Conservation (phyloP, 2,113 vertebrate genomes). For the Sterrhoptilus dennistouni region DNA sequence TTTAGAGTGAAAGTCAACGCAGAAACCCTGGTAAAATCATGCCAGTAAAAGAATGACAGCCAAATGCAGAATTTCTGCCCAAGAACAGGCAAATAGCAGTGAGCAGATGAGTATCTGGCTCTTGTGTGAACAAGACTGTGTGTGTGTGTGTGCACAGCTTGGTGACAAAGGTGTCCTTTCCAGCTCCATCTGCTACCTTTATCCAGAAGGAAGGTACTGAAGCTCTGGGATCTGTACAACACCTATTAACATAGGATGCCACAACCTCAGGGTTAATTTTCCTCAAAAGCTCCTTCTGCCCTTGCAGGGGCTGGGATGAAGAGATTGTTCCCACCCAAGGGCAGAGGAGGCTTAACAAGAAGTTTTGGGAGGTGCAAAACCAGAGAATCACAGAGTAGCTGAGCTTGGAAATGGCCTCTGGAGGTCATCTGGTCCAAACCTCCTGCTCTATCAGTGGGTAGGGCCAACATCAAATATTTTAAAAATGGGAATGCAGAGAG, state of each 20-base stretch:
- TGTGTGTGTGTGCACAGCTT: fast-evolving
- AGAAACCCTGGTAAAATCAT: neutral
- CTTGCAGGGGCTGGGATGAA: neutral
- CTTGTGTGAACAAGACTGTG: fast-evolving
- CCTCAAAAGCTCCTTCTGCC: neutral
- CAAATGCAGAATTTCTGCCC: neutral
- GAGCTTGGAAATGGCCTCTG: neutral
- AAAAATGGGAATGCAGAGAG: neutral
- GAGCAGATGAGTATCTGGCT: neutral
- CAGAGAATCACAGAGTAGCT: neutral
- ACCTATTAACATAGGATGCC: neutral
- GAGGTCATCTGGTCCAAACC: neutral
- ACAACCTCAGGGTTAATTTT: neutral
- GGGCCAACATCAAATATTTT: neutral
- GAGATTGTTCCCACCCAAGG: neutral
- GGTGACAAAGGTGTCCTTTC: neutral
- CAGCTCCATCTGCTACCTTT: neutral
- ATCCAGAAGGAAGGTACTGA: neutral
- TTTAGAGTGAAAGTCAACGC: neutral
- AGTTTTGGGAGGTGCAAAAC: neutral
- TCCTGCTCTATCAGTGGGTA: neutral
- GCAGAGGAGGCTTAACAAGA: neutral
- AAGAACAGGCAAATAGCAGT: neutral
- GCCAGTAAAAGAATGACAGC: neutral
- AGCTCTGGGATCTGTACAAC: neutral